Evolutionary conservation across 2,888 invertebrate genomes (phyloP), one percentile per base, ranked within the genome.

Genomic region (Belgica antarctica): DNA sequence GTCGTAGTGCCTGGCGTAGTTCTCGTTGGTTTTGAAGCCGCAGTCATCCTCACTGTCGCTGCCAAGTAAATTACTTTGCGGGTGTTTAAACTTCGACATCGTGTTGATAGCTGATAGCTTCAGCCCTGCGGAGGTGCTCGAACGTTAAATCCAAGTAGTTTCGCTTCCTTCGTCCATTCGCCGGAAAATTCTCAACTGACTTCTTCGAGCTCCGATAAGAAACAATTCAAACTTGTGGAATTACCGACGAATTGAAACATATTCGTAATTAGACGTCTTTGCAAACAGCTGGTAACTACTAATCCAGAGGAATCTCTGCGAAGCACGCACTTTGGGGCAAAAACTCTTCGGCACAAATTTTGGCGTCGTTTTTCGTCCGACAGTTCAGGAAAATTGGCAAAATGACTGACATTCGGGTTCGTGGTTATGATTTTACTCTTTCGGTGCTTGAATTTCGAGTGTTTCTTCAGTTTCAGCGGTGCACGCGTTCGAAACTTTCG

Each of bases 1-100:
- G 76, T 94, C 87, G 76, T 95, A 96, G 73, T 86, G 87, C 74
- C 89, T 88, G 0, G 96, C 95, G 79, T 93, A 96, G 68, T 86
- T 85, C 76, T 87, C 86, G 77, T 93, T 89, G 24, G 89, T 87
- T 77, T 85, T 85, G 28, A 93, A 79, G 68, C 84, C 76, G 12
- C 82, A 78, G 28, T 83, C 82, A 3, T 78, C 76, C 72, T 87
- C 87, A 4, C 47, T 41, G 2, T 70, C 70, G n/a, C 68, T 68
- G 34, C 57, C 59, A 19, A 59, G 27, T 12, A 59, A 19, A 27
- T 59, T 59, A 52, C 17, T 17, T 22, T 7, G 7, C 3, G 8
- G 3, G 17, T 52, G 52, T 41, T 41, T 41, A 41, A n/a, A 15
- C 22, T n/a, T 52, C n/a, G 52, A 52, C 52, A 52, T 52, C n/a